These are phyloP conservation scores for Caenorhabditis sinica DNA, from an alignment of 2,888 invertebrate species.

Conservation along the genomic window DNA sequence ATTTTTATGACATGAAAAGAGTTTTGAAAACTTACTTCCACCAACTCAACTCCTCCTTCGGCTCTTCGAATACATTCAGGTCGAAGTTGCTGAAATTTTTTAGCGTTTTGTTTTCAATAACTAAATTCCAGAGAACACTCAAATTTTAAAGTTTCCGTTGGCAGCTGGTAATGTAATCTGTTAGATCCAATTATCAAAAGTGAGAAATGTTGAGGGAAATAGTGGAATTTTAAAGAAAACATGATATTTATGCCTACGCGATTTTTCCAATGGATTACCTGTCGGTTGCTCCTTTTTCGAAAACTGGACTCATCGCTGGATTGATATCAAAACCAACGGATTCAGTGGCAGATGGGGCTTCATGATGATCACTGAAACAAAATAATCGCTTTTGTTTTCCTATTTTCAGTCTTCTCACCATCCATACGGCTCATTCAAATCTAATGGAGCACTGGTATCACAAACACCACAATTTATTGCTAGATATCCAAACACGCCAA, in stretches of 20 bases:
- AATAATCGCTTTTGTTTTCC: not conserved
- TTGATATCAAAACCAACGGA: constrained; percentile 52
- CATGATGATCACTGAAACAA: constrained; percentile 11
- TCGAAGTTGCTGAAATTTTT: constrained; percentile 34
- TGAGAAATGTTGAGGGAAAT: no score
- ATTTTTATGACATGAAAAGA: not conserved
- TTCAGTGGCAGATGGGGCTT: constrained; percentile 17
- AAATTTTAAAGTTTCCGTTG: not conserved
- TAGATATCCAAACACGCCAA: constrained; percentile 22
- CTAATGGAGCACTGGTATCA: constrained; percentile 6
- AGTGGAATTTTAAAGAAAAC: no score
- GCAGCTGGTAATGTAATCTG: not conserved
- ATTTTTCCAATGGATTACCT: constrained; percentile 1
- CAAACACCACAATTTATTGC: constrained; percentile 44
- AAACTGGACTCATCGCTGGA: constrained; percentile 50
- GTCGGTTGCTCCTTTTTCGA: constrained; percentile 25
- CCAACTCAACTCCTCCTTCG: constrained; percentile 33
- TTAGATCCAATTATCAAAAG: no score
- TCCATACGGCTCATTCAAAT: constrained; percentile 16
- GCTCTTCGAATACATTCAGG: constrained; percentile 40
- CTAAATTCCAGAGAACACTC: no score
- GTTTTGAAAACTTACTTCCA: constrained; percentile 38
- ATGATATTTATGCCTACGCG: no score
- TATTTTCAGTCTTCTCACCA: constrained; percentile 5
- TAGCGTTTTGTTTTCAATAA: no score